Percentiles rank a stretch among this genome's conserved stretches.
Conservation (phyloP, 2,797 vertebrate genomes). For the Cuniculus paca region DNA sequence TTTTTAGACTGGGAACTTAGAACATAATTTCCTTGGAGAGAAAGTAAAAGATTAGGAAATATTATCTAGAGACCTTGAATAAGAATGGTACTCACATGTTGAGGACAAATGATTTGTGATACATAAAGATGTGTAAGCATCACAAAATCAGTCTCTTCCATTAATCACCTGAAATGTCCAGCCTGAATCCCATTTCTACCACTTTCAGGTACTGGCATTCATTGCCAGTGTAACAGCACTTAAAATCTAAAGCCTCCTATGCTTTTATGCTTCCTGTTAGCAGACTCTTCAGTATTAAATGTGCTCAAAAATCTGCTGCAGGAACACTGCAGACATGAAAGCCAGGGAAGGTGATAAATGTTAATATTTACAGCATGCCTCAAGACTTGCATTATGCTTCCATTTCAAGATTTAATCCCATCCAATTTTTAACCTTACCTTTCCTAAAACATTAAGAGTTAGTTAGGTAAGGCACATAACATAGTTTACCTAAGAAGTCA, state of each 20-base stretch:
- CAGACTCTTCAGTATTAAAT: neutral
- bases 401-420: neutral
- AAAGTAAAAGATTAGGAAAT: slow-evolving; percentile 50
- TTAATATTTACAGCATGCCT: neutral
- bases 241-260: neutral
- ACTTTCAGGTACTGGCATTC: neutral
- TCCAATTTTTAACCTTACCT: neutral
- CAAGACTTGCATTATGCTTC: neutral
- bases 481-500: neutral
- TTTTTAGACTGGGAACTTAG: slow-evolving; percentile 55
- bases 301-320: neutral
- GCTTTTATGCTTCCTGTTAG: neutral
- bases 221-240: neutral
- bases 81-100: too few species aligned
- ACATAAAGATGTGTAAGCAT: neutral
- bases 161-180: neutral
- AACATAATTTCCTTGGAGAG: slow-evolving; percentile 55
- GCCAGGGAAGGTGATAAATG: neutral
- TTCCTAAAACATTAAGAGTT: neutral
- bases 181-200: neutral
- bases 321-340: neutral
- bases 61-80: neutral
- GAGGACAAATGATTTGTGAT: neutral
- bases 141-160: neutral
- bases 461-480: neutral